phyloP scores from a whole-genome alignment of 2,113 vertebrate species.

The Upupa epops region DNA sequence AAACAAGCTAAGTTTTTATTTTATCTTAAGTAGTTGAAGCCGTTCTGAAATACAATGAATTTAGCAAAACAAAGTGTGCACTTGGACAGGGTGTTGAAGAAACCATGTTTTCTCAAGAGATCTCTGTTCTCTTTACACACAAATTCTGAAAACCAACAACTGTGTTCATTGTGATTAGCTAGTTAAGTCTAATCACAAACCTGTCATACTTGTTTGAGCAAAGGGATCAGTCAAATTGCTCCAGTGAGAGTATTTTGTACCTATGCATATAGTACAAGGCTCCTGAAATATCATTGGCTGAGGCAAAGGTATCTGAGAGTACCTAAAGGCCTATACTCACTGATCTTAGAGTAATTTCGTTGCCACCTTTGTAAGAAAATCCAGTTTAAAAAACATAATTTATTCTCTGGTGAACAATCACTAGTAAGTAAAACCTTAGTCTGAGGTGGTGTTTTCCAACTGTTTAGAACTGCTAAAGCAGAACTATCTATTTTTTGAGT shows the following conservation, averaged over 20 bases:
- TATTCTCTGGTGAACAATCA: not conserved
- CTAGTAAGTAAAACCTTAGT: not conserved
- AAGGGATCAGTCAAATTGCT: not conserved
- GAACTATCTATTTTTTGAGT: not conserved
- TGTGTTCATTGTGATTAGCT: not conserved
- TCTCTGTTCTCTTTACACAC: not conserved
- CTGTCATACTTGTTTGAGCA: not conserved
- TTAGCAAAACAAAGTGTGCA: not conserved
- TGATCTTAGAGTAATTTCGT: not conserved
- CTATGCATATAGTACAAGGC: rapidly evolving
- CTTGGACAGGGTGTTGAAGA: not conserved
- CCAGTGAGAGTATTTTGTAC: not conserved
- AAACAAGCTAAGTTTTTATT: not conserved
- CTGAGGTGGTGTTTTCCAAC: not conserved
- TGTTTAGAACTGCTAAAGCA: not conserved
- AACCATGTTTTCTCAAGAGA: not conserved
- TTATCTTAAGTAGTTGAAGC: not conserved
- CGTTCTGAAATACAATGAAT: not conserved
- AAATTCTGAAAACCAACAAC: not conserved
- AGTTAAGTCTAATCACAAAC: not conserved
- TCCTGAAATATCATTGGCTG: not conserved
- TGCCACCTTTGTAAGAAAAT: not conserved
- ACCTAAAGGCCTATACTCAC: not conserved
- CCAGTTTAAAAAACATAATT: not conserved
- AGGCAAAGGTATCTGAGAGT: not conserved